Base-by-base conservation (phyloP, 1,140 invertebrate genomes). In the Theocolax elegans region DNA sequence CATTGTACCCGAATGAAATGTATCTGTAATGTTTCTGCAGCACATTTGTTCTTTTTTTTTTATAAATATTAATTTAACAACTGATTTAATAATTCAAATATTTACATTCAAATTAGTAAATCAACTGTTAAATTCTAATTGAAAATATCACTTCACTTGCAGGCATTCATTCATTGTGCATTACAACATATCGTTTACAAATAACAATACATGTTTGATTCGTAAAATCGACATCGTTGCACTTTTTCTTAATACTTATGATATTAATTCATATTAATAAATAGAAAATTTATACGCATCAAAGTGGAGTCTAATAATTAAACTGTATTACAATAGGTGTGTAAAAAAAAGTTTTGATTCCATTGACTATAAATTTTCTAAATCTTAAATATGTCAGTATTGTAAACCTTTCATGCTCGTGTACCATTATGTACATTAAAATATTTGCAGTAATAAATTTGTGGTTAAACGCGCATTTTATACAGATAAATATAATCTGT, bases 341-440 rank as follows among this genome's bases (percentile, higher is more conserved):
- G n/a, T n/a, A n/a, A n/a, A n/a, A n/a, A n/a, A n/a, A n/a, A n/a
- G n/a, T n/a, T n/a, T n/a, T n/a, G n/a, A n/a, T n/a, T n/a, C n/a
- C n/a, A n/a, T n/a, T n/a, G n/a, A n/a, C n/a, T 65, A 71, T 66
- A 59, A 71, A 71, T 65, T 65, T 65, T 71, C 69, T 71, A 65
- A 27, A 29, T 40, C 46, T 9, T 60, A 71, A 44, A 51, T 71
- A 65, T 46, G 62, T 51, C 60, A 48, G 46, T 46, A 31, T 51
- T 35, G n/a, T 59, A 60, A 59, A 59, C 54, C 44, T 71, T 59
- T 42, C 31, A 71, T 42, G 63, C 67, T 40, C 49, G 15, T 10
- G 21, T 40, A 10, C n/a, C n/a, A n/a, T n/a, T n/a, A n/a, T n/a
- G n/a, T n/a, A n/a, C n/a, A n/a, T n/a, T n/a, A n/a, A n/a, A n/a